These are phyloP conservation scores for Ceratosolen solmsi DNA, from an alignment of 1,140 invertebrate genomes.

Conservation along the genomic window DNA sequence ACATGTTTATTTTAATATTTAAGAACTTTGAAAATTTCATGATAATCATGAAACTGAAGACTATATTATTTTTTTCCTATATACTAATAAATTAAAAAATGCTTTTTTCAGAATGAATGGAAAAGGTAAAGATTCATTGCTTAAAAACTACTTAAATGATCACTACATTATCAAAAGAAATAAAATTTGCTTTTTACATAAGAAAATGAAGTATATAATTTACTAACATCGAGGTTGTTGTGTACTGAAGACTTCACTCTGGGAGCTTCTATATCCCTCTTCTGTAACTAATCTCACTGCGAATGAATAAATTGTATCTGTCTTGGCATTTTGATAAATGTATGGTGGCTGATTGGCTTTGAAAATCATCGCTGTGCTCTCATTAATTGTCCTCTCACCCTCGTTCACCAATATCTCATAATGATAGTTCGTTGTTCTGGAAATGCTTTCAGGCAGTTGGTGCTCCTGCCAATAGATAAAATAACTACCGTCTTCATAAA, in stretches of 20 bases:
- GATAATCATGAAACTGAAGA: no score
- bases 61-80: no score
- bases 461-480: slow-evolving; percentile 78
- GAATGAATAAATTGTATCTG: slow-evolving; percentile 76
- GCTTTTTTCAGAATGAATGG: slow-evolving; percentile 7
- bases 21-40: no score
- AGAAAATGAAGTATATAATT: slow-evolving; percentile 17
- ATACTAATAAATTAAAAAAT: no score
- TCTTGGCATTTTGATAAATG: slow-evolving; percentile 73
- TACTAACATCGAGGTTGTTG: slow-evolving; percentile 34
- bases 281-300: slow-evolving; percentile 77
- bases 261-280: slow-evolving; percentile 78
- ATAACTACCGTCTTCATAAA: slow-evolving; percentile 73
- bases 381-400: slow-evolving; percentile 72
- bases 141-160: no score
- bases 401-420: slow-evolving; percentile 80
- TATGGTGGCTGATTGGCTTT: slow-evolving; percentile 74
- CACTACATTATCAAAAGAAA: no score
- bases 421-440: slow-evolving; percentile 69
- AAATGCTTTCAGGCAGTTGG: slow-evolving; percentile 54
- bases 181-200: background rate
- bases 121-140: no score
- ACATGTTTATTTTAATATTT: no score
- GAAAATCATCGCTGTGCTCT: slow-evolving; percentile 71
- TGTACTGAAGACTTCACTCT: slow-evolving; percentile 76